These are phyloP conservation scores for Romanogobio albipinnatus DNA, from an alignment of 2,113 vertebrate genomes.

Conservation along the genomic window DNA sequence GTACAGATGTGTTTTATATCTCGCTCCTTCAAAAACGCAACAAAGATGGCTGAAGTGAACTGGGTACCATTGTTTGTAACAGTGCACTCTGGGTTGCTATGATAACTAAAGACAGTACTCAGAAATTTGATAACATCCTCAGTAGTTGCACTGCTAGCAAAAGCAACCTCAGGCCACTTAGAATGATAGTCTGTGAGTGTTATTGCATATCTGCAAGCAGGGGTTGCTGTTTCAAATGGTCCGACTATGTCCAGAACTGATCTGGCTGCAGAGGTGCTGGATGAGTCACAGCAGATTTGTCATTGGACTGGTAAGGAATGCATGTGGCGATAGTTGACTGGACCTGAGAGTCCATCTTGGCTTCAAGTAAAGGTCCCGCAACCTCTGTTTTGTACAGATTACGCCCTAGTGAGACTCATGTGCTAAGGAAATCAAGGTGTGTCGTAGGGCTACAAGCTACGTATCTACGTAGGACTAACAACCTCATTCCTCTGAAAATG, in stretches of 20 bases:
- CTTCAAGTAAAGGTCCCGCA: neutral
- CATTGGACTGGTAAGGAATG: conserved; percentile 20
- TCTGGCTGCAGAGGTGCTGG: conserved; percentile 32
- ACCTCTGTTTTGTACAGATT: neutral
- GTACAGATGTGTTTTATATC: conserved; percentile 20
- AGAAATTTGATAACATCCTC: conserved; percentile 11
- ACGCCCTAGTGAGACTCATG: neutral
- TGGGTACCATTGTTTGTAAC: conserved; percentile 34
- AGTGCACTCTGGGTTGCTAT: conserved; percentile 26
- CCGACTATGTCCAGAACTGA: conserved; percentile 29
- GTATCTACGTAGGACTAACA: neutral
- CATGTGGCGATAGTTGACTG: neutral
- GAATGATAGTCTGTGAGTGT: conserved; percentile 26
- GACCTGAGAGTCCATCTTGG: neutral
- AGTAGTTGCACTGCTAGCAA: conserved; percentile 25
- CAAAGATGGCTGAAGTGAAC: conserved; percentile 28
- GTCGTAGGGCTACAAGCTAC: neutral
- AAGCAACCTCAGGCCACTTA: conserved; percentile 43
- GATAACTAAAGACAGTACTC: conserved; percentile 7
- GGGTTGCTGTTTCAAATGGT: conserved; percentile 10
- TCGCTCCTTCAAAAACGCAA: conserved; percentile 9
- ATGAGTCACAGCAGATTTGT: neutral
- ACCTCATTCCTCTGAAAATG: neutral
- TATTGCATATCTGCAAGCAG: conserved; percentile 30
- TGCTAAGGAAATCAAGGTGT: neutral